Base-by-base conservation (phyloP, 2,113 vertebrate genomes). In the Peromyscus leucopus region DNA sequence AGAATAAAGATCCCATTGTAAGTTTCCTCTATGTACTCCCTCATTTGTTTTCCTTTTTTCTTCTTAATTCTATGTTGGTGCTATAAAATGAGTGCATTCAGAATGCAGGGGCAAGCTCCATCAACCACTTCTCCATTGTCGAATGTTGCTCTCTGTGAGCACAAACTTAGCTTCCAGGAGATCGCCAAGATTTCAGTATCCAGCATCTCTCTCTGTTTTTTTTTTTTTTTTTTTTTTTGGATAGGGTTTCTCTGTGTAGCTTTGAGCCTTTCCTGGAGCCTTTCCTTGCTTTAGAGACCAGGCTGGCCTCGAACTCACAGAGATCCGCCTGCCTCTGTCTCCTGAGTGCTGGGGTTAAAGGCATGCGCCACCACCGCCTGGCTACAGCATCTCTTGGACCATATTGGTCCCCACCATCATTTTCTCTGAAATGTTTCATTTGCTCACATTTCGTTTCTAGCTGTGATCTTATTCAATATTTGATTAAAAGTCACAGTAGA, bases 381-480 rank as follows among this genome's bases (percentile, higher is more conserved):
- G 46, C 46, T 48, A 6, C 46, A 48, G 46, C 46, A 48, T 48
- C 46, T 59, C 59, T 94, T 72, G 91, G 31, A 93, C 28, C 2
- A 8, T 91, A 90, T 55, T 93, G 69, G 51, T 46, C 19, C 69
- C 36, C 12, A 69, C 31, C 9, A 69, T 65, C 28, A 74, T 91
- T 92, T 90, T 86, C 57, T 42, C 28, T 91, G 67, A 83, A 93
- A 96, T 55, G 5, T 86, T 95, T 63, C 65, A 21, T 48, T 93
- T 94, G 57, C 24, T 67, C 3, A 55, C 1, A 82, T 91, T 86
- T 91, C 61, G 33, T 19, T 15, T 83, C 22, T 74, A 59, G 46
- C 59, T 72, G 39, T 48, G 57, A 55, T 67, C 63, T 74, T 61
- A 57, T 9, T 86, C 55, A 89, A 28, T n/a, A n/a, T 36, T 65